Evolutionary conservation across 2,797 vertebrate species (phyloP), one percentile per base, ranked within the genome.

Genomic region (Gambelia wislizenii): DNA sequence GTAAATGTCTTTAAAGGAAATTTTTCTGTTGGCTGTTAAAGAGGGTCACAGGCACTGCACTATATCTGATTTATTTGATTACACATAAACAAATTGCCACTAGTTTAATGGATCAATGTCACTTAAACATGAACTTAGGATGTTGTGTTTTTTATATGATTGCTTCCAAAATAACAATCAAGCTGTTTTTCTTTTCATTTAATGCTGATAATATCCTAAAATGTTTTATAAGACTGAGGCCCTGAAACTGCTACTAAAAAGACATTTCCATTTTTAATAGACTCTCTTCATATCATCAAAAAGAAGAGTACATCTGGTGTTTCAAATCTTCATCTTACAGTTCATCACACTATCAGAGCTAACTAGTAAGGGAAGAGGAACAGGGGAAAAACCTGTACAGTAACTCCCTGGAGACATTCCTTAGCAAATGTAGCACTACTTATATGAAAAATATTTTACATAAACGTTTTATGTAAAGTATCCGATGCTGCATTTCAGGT

Each of bases 121-220:
- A 82, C 61, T 89, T 90, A 76, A 83, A 39, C 83, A 94, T 92
- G 89, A 90, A 84, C 89, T 93, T 74, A n/a, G 84, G 81, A 84
- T 90, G 82, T 91, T 95, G 84, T 82, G 91, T 47, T 84, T 93
- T 74, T 80, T 91, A 27, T 82, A n/a, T 72, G 1, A 83, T 56
- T 93, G 90, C 86, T 89, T 89, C 75, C 86, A 89, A 76, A 94
- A 81, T 95, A 89, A 89, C 93, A 90, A 84, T 85, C n/a, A 91
- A 92, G 77, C 86, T 93, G 42, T 85, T 93, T 75, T 86, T 93
- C 72, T 42, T 69, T n/a, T 88, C 70, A 13, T 74, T 87, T 87
- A 52, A 33, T 89, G 49, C 61, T 89, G 76, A 52, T 69, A 83
- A 25, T 20, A 20, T 84, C 88, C 72, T 85, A 89, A 74, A 59